phyloP scores from a whole-genome alignment of 2,888 invertebrate genomes.

The Macrosoma leucophasiata region DNA sequence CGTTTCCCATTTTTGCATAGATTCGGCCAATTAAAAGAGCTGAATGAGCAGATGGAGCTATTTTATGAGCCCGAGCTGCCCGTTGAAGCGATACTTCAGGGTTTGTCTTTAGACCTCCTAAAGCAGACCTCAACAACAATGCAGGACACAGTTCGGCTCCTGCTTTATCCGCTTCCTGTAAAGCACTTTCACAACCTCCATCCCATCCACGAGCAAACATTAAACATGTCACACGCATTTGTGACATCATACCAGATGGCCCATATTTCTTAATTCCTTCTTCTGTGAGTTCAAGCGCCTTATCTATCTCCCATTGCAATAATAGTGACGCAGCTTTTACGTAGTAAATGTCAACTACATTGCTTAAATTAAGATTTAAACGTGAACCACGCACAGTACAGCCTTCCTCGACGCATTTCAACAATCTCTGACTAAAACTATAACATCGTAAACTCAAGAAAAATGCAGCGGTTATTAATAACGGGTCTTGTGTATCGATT shows the following conservation, averaged over 20 bases:
- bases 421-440: conserved; percentile 44
- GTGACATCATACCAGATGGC: conserved; percentile 48
- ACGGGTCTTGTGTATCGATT: conserved; percentile 41
- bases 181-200: conserved; percentile 42
- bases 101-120: conserved; percentile 37
- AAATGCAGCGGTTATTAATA: conserved; percentile 59
- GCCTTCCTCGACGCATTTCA: conserved; percentile 45
- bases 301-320: conserved; percentile 36
- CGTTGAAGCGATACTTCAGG: conserved; percentile 49
- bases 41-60: conserved; percentile 49
- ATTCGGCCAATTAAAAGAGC: conserved; percentile 52
- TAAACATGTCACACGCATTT: conserved; percentile 52
- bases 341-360: conserved; percentile 44
- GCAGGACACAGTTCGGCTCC: conserved; percentile 43
- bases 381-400: conserved; percentile 45
- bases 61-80: conserved; percentile 55
- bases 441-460: conserved; percentile 61
- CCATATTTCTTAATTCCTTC: conserved; percentile 45
- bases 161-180: conserved; percentile 43
- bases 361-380: conserved; percentile 21
- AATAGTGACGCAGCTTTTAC: conserved; percentile 48
- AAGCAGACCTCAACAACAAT: conserved; percentile 47
- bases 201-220: conserved; percentile 46
- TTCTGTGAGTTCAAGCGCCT: conserved; percentile 39
- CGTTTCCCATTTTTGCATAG: conserved; percentile 41